phyloP scores from a whole-genome alignment of 1,140 invertebrate species.

The Hycleus cichorii region DNA sequence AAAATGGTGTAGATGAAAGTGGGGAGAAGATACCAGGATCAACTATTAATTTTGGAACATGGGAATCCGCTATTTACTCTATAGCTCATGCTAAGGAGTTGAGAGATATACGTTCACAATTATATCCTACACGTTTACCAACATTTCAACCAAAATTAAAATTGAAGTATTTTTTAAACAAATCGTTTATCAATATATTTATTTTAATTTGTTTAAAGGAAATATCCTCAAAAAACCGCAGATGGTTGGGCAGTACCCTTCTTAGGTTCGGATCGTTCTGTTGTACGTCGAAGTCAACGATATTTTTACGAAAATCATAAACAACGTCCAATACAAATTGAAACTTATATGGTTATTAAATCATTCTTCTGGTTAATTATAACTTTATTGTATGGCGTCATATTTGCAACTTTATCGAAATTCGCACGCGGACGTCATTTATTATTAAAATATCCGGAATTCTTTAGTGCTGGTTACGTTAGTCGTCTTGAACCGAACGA shows the following conservation, averaged over 20 bases:
- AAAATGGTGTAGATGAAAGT: slow-evolving; percentile 35
- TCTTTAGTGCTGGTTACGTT: slow-evolving; percentile 66
- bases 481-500: slow-evolving; percentile 59
- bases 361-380: slow-evolving; percentile 44
- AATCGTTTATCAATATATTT: not conserved
- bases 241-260: slow-evolving; percentile 71
- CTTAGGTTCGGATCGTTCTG: slow-evolving; percentile 69
- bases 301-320: slow-evolving; percentile 61
- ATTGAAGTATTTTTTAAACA: slow-evolving; percentile 37
- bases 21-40: slow-evolving; percentile 27
- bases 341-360: slow-evolving; percentile 53
- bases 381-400: slow-evolving; percentile 47
- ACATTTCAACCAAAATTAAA: slow-evolving; percentile 53
- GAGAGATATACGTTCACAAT: slow-evolving; percentile 50
- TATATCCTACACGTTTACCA: slow-evolving; percentile 60
- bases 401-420: slow-evolving; percentile 61
- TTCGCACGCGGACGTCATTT: slow-evolving; percentile 47
- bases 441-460: slow-evolving; percentile 44
- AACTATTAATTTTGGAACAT: slow-evolving; percentile 67
- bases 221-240: slow-evolving; percentile 54
- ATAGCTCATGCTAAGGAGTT: slow-evolving; percentile 58
- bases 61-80: slow-evolving; percentile 72
- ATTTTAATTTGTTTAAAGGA: slow-evolving; percentile 29
- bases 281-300: slow-evolving; percentile 69
- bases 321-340: slow-evolving; percentile 62